Evolutionary conservation across 1,140 invertebrate genomes (phyloP).

Genomic region (Hermatobates lingyangjiaoensis): DNA sequence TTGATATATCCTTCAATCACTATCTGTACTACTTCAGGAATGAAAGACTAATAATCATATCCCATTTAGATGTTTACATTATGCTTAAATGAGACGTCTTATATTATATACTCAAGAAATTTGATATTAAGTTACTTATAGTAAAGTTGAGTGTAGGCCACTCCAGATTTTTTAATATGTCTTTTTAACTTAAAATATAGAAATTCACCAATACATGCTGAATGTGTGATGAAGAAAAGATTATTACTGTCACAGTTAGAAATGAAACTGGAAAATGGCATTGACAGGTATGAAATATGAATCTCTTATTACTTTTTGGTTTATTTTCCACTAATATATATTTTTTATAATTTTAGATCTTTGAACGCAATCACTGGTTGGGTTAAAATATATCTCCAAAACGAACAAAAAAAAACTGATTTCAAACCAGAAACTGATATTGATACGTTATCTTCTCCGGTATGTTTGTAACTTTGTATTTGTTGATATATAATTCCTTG

Average conservation of each 20-base stretch:
- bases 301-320: background rate
- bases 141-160: too few species aligned
- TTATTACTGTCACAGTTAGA: slow-evolving; percentile 74
- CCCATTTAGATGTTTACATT: too few species aligned
- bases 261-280: slow-evolving; percentile 71
- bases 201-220: slow-evolving; percentile 61
- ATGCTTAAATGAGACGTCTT: too few species aligned
- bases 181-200: too few species aligned
- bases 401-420: slow-evolving; percentile 89
- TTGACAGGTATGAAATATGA: slow-evolving; percentile 39
- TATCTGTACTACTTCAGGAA: too few species aligned
- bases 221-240: slow-evolving; percentile 75
- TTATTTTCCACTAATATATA: slow-evolving; percentile 5
- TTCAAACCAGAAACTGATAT: slow-evolving; percentile 80
- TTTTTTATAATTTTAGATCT: slow-evolving; percentile 31
- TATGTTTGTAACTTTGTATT: slow-evolving; percentile 21
- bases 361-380: slow-evolving; percentile 76
- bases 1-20: too few species aligned
- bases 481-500: too few species aligned
- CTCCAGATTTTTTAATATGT: too few species aligned
- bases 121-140: too few species aligned
- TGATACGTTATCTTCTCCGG: slow-evolving; percentile 51
- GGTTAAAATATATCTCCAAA: slow-evolving; percentile 76
- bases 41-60: too few species aligned
- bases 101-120: too few species aligned